Percentiles rank a stretch among this genome's conserved stretches.
phyloP scores from a whole-genome alignment of 2,113 vertebrate species.

The Vombatus ursinus region DNA sequence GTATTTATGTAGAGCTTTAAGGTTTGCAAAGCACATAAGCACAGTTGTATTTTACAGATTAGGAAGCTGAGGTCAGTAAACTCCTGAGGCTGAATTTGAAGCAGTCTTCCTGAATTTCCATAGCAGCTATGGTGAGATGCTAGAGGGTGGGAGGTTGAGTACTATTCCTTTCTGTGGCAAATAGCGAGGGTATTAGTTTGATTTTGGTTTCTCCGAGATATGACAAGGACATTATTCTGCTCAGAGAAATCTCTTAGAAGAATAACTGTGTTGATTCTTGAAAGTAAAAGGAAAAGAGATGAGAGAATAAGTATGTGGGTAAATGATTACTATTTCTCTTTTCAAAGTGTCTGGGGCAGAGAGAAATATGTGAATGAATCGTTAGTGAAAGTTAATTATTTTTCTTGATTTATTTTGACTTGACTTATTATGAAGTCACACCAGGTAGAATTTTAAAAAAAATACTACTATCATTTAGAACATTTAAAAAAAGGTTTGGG shows the following conservation, averaged over 20 bases:
- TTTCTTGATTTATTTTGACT: not conserved
- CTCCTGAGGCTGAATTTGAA: too few relatives aligned
- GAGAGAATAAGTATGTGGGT: slow-evolving; percentile 47
- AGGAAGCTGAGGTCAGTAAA: too few relatives aligned
- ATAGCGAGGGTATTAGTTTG: not conserved
- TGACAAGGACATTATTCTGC: slow-evolving; percentile 6
- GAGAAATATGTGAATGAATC: not conserved
- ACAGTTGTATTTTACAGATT: too few relatives aligned
- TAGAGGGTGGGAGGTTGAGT: too few relatives aligned
- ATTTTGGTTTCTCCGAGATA: not conserved
- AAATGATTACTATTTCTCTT: slow-evolving; percentile 17
- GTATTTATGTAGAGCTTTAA: too few relatives aligned
- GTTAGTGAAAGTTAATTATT: not conserved
- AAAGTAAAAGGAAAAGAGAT: slow-evolving; percentile 26
- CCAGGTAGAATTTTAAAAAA: slow-evolving; percentile 36
- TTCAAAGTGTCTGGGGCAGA: slow-evolving; percentile 12
- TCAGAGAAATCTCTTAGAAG: not conserved
- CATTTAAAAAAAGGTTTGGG: not conserved
- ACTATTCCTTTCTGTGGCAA: not conserved
- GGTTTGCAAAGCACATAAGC: too few relatives aligned
- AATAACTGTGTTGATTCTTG: slow-evolving; percentile 14
- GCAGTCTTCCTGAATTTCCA: too few relatives aligned
- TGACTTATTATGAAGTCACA: slow-evolving; percentile 23
- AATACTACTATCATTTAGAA: not conserved
- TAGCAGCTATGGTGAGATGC: too few relatives aligned